Conservation (phyloP, 1,140 invertebrate genomes). For the Antheraea pernyi region DNA sequence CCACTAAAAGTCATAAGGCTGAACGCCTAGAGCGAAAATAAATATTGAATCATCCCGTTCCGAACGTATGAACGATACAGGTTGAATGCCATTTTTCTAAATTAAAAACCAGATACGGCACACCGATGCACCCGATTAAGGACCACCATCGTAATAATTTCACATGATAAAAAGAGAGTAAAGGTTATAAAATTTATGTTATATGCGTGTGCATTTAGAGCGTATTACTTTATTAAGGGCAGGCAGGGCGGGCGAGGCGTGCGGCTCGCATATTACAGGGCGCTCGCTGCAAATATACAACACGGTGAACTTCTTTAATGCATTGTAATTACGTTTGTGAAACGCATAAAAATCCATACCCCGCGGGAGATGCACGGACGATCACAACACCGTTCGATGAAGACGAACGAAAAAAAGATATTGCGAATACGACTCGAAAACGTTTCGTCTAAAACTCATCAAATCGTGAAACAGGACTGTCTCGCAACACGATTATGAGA, state of each 20-base stretch:
- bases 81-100: slow-evolving; percentile 60
- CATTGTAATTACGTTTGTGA: slow-evolving; percentile 69
- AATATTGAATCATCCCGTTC: slow-evolving; percentile 48
- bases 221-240: slow-evolving; percentile 76
- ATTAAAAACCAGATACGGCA: slow-evolving; percentile 67
- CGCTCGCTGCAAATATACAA: slow-evolving; percentile 46
- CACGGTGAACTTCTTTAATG: slow-evolving; percentile 67
- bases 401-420: slow-evolving; percentile 30
- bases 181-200: slow-evolving; percentile 67
- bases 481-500: slow-evolving; percentile 54
- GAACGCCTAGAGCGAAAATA: slow-evolving; percentile 61
- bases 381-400: slow-evolving; percentile 47
- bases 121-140: slow-evolving; percentile 21
- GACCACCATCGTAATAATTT: slow-evolving; percentile 73
- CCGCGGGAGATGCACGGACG: slow-evolving; percentile 33
- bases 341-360: slow-evolving; percentile 46
- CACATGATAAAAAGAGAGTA: slow-evolving; percentile 69
- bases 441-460: slow-evolving; percentile 23
- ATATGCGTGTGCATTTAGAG: slow-evolving; percentile 74
- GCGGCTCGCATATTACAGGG: slow-evolving; percentile 42
- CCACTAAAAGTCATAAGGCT: slow-evolving; percentile 41
- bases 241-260: slow-evolving; percentile 59
- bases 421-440: slow-evolving; percentile 49
- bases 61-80: slow-evolving; percentile 47
- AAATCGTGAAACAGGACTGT: slow-evolving; percentile 34